phyloP scores from a whole-genome alignment of 2,113 vertebrate species.

The Dromas ardeola region DNA sequence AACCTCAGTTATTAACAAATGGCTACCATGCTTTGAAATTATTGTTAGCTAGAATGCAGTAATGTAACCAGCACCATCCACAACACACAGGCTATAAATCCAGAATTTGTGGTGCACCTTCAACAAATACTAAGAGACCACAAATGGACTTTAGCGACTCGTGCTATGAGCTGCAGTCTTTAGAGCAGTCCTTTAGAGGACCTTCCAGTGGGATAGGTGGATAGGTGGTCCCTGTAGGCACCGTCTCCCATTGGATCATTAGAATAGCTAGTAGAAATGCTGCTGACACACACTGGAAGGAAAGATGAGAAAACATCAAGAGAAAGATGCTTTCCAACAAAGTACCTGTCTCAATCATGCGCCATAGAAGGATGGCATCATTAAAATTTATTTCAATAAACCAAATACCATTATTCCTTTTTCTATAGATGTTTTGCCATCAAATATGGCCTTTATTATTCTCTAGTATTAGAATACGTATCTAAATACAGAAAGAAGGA shows the following conservation, averaged over 20 bases:
- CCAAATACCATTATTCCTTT: neutral
- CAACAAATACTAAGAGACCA: neutral
- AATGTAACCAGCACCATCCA: neutral
- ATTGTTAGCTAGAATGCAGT: neutral
- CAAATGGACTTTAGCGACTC: neutral
- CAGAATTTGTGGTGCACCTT: neutral
- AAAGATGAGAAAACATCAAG: neutral
- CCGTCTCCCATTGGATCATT: fast-evolving
- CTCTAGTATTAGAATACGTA: neutral
- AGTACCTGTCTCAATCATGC: neutral
- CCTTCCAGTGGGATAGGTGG: neutral
- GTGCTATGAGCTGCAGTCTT: neutral
- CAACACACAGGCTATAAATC: neutral
- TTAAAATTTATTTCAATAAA: neutral
- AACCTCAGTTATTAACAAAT: neutral
- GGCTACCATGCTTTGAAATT: neutral
- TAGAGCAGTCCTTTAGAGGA: neutral
- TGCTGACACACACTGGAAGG: neutral
- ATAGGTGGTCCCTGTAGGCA: neutral
- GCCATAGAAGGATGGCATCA: neutral
- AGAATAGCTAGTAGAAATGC: neutral
- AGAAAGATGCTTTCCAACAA: neutral
- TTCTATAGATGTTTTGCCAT: neutral
- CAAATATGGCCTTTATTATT: neutral
- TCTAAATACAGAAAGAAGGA: neutral